These are phyloP conservation scores for Griposia aprilina DNA, from an alignment of 2,888 invertebrate species.

Conservation along the genomic window DNA sequence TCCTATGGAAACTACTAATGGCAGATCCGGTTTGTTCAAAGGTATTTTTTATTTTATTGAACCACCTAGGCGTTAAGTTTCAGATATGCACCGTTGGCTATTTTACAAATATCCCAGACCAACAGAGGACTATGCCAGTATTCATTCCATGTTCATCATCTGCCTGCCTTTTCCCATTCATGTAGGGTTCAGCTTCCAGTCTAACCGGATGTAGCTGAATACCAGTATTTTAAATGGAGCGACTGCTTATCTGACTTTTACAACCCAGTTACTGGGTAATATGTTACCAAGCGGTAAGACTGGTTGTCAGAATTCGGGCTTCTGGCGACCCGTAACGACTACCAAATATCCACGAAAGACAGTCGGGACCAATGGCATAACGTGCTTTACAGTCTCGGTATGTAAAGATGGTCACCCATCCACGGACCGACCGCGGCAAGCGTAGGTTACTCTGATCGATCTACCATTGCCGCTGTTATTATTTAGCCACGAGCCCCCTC, in stretches of 20 bases:
- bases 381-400: not conserved
- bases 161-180: not conserved
- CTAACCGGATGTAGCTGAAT: not conserved
- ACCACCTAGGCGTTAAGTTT: not conserved
- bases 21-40: slow-evolving; percentile 94
- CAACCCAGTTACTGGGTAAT: not conserved
- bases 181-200: not conserved
- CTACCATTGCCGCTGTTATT: not conserved
- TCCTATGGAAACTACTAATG: slow-evolving; percentile 95
- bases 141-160: not conserved
- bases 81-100: not conserved
- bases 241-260: not conserved
- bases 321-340: not conserved
- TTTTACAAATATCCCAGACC: not conserved
- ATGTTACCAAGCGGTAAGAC: not conserved
- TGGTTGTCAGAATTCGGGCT: not conserved
- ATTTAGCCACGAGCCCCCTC: not conserved
- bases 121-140: not conserved
- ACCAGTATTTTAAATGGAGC: not conserved
- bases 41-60: slow-evolving; percentile 81
- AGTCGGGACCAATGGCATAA: not conserved
- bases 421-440: not conserved
- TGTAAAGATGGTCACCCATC: too few species aligned
- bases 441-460: not conserved
- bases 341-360: not conserved